Conservation (phyloP, 2,797 vertebrate species). For the Calcarius lapponicus region DNA sequence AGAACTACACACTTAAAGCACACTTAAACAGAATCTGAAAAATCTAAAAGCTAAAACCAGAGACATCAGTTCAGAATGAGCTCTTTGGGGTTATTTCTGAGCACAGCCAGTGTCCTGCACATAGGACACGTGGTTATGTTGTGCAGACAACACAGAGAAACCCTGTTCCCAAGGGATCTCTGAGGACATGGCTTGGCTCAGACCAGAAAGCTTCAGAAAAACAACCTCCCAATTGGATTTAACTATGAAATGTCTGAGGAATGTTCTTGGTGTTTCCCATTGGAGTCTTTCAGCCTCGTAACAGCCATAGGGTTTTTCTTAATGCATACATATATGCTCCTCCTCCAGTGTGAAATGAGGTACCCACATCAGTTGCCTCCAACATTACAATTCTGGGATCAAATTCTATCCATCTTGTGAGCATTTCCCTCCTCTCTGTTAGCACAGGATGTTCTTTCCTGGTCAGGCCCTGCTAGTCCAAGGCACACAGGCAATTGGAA, state of each 20-base stretch:
- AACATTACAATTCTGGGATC: not conserved
- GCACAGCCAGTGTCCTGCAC: not conserved
- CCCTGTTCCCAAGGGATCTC: not conserved
- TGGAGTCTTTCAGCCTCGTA: not conserved
- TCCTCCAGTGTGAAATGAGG: not conserved
- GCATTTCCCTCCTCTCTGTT: not conserved
- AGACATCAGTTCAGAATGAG: not conserved
- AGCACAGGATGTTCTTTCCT: not conserved
- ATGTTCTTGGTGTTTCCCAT: not conserved
- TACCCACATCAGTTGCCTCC: not conserved
- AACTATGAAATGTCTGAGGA: not conserved
- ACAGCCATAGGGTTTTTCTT: not conserved
- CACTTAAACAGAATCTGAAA: not conserved
- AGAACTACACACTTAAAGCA: not conserved
- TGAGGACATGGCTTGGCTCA: not conserved
- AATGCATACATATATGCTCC: too few species aligned
- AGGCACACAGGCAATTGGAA: not conserved
- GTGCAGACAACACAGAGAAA: not conserved
- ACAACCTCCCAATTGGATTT: not conserved
- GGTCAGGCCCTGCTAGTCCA: not conserved
- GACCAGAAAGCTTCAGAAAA: not conserved
- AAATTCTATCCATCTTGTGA: not conserved
- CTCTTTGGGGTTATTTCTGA: not conserved
- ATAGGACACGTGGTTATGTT: rapidly evolving
- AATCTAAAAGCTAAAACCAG: not conserved